Evolutionary conservation across 64 coral and sea anemone species (phyloP).

Genomic region (Montipora capricornis): DNA sequence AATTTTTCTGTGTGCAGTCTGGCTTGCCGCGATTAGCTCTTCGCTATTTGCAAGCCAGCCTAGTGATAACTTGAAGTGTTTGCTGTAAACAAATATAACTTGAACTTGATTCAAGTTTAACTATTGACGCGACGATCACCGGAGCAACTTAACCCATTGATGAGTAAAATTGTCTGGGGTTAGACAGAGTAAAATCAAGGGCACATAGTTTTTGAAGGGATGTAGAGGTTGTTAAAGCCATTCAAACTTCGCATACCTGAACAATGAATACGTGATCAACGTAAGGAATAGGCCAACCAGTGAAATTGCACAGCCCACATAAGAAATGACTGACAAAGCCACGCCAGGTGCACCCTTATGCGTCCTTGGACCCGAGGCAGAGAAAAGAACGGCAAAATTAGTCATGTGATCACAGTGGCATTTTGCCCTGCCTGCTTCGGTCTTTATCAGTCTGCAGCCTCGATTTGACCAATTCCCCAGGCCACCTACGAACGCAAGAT

Average conservation of each 20-base stretch:
- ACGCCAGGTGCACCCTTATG: not conserved
- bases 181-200: too few species aligned
- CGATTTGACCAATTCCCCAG: constrained; percentile 69
- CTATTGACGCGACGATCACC: too few species aligned
- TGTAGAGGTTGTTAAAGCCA: too few species aligned
- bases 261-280: constrained; percentile 76
- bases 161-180: too few species aligned
- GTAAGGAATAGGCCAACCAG: constrained; percentile 62
- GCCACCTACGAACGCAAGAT: constrained; percentile 28
- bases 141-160: too few species aligned
- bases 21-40: too few species aligned
- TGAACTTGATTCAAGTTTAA: too few species aligned
- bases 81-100: too few species aligned
- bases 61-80: too few species aligned
- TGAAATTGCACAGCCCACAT: constrained; percentile 88
- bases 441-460: constrained; percentile 52
- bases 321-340: constrained; percentile 78
- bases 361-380: constrained; percentile 51
- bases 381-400: constrained; percentile 88
- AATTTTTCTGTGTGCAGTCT: too few species aligned
- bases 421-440: constrained; percentile 10
- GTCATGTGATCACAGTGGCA: constrained; percentile 93
- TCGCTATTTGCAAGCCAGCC: too few species aligned
- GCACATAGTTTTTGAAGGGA: too few species aligned
- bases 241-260: constrained; percentile 57